Conservation (phyloP, 53 echinoderm and acorn worm species). For the Henricia sp. region DNA sequence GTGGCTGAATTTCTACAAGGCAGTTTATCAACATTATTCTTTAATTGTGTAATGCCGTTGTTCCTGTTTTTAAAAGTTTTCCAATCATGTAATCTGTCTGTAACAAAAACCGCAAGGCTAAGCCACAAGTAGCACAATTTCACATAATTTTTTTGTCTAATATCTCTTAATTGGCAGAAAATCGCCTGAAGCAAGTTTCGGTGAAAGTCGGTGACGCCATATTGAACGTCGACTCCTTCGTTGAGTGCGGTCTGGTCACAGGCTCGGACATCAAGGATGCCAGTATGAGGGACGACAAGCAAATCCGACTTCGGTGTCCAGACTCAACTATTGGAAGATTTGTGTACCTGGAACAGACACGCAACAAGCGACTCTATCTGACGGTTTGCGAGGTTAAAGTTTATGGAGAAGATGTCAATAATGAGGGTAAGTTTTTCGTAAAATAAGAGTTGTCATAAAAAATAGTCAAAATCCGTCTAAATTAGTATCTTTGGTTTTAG, state of each 20-base stretch:
- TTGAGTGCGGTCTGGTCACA: conserved; percentile 67
- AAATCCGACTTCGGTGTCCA: conserved; percentile 58
- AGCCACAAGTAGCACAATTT: too few relatives aligned
- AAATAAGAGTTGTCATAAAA: not conserved
- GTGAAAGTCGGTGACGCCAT: conserved; percentile 40
- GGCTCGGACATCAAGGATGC: conserved; percentile 45
- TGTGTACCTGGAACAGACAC: conserved; percentile 66
- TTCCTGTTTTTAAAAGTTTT: too few relatives aligned
- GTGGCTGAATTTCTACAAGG: too few relatives aligned
- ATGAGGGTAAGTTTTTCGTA: conserved; percentile 29
- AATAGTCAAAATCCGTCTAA: not conserved
- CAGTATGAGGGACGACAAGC: conserved; percentile 9
- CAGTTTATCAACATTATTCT: too few relatives aligned
- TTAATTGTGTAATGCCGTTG: too few relatives aligned
- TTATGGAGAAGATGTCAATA: conserved; percentile 59
- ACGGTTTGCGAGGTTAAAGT: conserved; percentile 89
- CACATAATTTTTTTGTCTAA: too few relatives aligned
- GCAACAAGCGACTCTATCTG: conserved; percentile 35
- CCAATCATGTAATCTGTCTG: too few relatives aligned
- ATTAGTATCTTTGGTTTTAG: not conserved
- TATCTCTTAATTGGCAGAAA: too few relatives aligned
- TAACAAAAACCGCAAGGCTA: too few relatives aligned
- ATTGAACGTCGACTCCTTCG: conserved; percentile 37
- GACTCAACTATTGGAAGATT: conserved; percentile 62
- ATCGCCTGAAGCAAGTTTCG: conserved; percentile 52